phyloP scores from a whole-genome alignment of 2,797 vertebrate genomes.

The Enteromius paludinosus region DNA sequence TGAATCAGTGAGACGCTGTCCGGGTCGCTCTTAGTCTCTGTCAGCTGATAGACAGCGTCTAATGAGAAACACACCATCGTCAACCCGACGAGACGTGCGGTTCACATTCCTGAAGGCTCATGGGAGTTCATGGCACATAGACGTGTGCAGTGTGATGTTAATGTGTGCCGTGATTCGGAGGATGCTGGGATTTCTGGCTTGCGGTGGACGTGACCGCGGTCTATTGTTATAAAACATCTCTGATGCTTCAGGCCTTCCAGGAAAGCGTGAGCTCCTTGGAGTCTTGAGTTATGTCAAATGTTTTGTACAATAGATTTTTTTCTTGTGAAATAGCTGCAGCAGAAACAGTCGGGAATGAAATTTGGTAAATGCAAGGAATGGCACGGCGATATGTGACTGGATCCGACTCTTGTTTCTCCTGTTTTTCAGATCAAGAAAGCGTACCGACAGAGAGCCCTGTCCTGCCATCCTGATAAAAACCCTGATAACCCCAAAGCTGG shows the following conservation, averaged over 20 bases:
- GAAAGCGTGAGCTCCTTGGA: conserved; percentile 52
- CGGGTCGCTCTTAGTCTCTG: background rate
- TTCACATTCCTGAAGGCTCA: conserved; percentile 65
- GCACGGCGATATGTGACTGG: background rate
- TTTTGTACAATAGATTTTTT: conserved; percentile 39
- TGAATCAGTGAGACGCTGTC: background rate
- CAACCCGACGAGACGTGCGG: conserved; percentile 58
- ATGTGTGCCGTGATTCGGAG: conserved; percentile 10
- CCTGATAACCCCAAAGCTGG: conserved; percentile 95
- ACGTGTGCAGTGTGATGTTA: conserved; percentile 3
- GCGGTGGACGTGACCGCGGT: conserved; percentile 55
- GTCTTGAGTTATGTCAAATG: background rate
- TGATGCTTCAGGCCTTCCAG: conserved; percentile 56
- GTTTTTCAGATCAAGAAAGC: conserved; percentile 92
- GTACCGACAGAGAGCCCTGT: conserved; percentile 91
- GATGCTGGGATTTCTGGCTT: conserved; percentile 29
- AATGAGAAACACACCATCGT: conserved; percentile 73
- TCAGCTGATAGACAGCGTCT: conserved; percentile 52
- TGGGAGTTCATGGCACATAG: conserved; percentile 13
- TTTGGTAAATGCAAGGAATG: conserved; percentile 55
- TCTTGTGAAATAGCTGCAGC: conserved; percentile 51
- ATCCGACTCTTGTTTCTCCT: conserved; percentile 43
- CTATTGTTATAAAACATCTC: conserved; percentile 56
- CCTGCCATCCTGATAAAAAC: conserved; percentile 97
- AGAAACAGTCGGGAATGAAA: conserved; percentile 58